phyloP scores from a whole-genome alignment of 2,797 vertebrate species.

The Neomorphus geoffroyi region DNA sequence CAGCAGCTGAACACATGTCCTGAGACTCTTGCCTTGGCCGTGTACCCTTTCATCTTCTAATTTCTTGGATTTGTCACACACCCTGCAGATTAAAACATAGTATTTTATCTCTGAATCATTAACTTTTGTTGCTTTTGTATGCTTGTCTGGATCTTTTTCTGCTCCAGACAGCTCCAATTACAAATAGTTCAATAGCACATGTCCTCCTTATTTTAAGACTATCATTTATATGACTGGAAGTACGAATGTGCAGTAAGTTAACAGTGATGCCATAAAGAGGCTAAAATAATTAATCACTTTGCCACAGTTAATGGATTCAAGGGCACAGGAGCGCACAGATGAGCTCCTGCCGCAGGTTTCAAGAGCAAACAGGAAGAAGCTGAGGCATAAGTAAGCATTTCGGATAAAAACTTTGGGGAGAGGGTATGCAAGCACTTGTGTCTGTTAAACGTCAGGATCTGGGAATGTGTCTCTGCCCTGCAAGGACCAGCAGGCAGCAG shows the following conservation, averaged over 20 bases:
- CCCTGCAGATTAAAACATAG: constrained; percentile 59
- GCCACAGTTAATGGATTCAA: constrained; percentile 73
- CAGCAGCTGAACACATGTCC: neutral
- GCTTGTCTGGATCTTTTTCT: constrained; percentile 54
- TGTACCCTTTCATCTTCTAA: constrained; percentile 36
- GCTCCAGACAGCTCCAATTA: constrained; percentile 68
- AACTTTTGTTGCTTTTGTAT: constrained; percentile 64
- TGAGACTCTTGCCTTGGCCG: neutral
- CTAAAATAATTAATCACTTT: constrained; percentile 77
- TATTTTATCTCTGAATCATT: constrained; percentile 71
- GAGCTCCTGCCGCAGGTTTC: neutral
- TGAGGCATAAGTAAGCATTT: neutral
- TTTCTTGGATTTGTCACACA: constrained; percentile 34
- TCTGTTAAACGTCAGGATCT: neutral
- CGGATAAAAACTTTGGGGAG: neutral
- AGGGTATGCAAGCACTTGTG: accelerated
- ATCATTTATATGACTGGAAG: constrained; percentile 70
- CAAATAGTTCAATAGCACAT: constrained; percentile 77
- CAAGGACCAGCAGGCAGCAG: neutral
- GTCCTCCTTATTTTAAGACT: constrained; percentile 72
- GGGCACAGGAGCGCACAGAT: constrained; percentile 44
- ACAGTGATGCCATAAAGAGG: constrained; percentile 70
- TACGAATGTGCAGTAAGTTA: constrained; percentile 71
- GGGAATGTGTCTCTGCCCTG: neutral
- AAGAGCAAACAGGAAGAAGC: neutral